These are phyloP conservation scores for Dryobotodes eremita DNA, from an alignment of 2,888 invertebrate genomes.

Conservation along the genomic window DNA sequence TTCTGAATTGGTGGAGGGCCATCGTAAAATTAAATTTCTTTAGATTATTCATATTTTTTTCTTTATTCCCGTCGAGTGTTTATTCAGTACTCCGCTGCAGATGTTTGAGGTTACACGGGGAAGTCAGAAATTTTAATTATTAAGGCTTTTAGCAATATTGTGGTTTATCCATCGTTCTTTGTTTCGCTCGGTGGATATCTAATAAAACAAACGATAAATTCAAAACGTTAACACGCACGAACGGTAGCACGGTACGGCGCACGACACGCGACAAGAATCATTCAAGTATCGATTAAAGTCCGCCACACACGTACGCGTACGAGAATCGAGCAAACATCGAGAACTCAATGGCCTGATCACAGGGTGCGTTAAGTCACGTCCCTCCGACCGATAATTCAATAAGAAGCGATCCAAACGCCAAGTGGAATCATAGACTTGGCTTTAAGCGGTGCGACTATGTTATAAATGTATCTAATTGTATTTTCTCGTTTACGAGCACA, in stretches of 20 bases:
- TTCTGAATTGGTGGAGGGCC: slow-evolving; percentile 83
- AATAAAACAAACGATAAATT: slow-evolving; percentile 71
- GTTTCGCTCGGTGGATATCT: slow-evolving; percentile 41
- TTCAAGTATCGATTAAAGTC: slow-evolving; percentile 85
- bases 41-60: slow-evolving; percentile 80
- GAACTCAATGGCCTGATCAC: slow-evolving; percentile 80
- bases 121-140: slow-evolving; percentile 59
- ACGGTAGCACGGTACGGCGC: slow-evolving; percentile 58
- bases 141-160: slow-evolving; percentile 34
- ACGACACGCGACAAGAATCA: slow-evolving; percentile 80
- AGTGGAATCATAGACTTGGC: slow-evolving; percentile 77
- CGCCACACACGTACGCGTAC: slow-evolving; percentile 84
- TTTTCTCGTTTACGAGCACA: slow-evolving; percentile 1
- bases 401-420: slow-evolving; percentile 82
- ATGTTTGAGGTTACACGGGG: slow-evolving; percentile 69
- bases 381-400: slow-evolving; percentile 85
- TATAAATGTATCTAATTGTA: slow-evolving; percentile 51
- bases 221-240: slow-evolving; percentile 69
- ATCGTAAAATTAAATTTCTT: slow-evolving; percentile 86
- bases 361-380: slow-evolving; percentile 80
- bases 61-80: slow-evolving; percentile 63
- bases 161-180: slow-evolving; percentile 30
- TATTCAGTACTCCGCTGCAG: slow-evolving; percentile 67
- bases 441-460: slow-evolving; percentile 52
- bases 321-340: slow-evolving; percentile 83